Base-by-base conservation (phyloP, 2,797 vertebrate species). In the Mionectes olivaceus region DNA sequence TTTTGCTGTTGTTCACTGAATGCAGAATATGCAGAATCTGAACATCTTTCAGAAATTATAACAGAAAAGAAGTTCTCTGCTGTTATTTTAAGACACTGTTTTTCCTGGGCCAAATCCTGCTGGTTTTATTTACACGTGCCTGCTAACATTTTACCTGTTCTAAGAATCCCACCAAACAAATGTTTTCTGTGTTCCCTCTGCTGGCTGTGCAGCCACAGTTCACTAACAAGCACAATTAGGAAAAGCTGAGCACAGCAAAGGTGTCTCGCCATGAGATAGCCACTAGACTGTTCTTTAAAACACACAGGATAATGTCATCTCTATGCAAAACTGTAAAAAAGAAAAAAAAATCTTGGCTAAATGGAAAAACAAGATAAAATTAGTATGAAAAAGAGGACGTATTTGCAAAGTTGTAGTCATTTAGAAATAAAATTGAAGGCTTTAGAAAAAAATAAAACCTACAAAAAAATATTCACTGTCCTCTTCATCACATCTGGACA, bases 401-500 rank as follows among this genome's bases (percentile, higher is more conserved):
- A 85, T 94, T 96, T 94, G 76, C 27, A 60, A 95, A 94, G 57
- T 74, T 93, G 70, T 88, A 95, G 77, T 82, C 95, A 95, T 92
- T 97, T 95, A 94, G 90, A 97, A 96, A 95, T 92, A 84, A 96
- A 97, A 95, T 85, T 18, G 77, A 96, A 95, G 91, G 86, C 22
- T 83, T 81, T 5, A 41, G 65, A 60, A 75, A 71, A 59, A 84
- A 92, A 68, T 57, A 80, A 92, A 95, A 71, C 59, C 49, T 92
- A 70, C 30, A 96, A 93, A 97, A 97, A 32, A 53, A 83, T 97
- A 94, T 94, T 97, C 91, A 65, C 63, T 96, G 96, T 96, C 97
- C 97, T 96, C 93, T 97, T 96, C 95, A 97, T 94, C 94, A 94
- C 13, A 92, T 82, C 89, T 93, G 96, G 95, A 93, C 92, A 87